Percentiles rank a stretch among this genome's conserved stretches.
Evolutionary conservation across 2,113 vertebrate genomes (phyloP).

Genomic region (Psammodynastes pulverulentus): DNA sequence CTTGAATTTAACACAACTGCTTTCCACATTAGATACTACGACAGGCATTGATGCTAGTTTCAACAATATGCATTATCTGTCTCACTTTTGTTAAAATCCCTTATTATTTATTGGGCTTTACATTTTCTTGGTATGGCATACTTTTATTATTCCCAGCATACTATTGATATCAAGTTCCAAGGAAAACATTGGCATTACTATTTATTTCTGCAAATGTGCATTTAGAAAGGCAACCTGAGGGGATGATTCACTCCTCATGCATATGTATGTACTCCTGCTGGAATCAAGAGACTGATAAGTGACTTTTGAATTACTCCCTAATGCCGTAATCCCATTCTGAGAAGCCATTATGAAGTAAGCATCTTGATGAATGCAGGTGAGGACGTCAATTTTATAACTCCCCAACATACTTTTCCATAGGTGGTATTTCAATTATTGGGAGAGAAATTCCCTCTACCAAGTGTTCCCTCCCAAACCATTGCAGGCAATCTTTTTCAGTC

Average conservation of each 20-base stretch:
- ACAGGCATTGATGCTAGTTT: neutral
- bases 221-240: conserved; percentile 6
- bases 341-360: neutral
- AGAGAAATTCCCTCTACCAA: neutral
- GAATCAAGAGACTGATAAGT: neutral
- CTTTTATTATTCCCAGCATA: neutral
- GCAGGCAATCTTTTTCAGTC: neutral
- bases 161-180: neutral
- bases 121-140: neutral
- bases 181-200: conserved; percentile 2
- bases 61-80: neutral
- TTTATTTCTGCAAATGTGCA: neutral
- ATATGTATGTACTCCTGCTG: neutral
- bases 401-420: neutral
- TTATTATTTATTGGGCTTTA: neutral
- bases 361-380: neutral
- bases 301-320: neutral
- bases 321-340: conserved; percentile 5
- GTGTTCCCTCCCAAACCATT: neutral
- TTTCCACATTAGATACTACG: neutral
- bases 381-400: neutral
- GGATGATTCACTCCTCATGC: conserved; percentile 2
- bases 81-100: neutral
- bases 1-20: neutral
- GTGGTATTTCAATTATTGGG: neutral